phyloP scores from a whole-genome alignment of 2,888 invertebrate species.

The Catocala sponsa region DNA sequence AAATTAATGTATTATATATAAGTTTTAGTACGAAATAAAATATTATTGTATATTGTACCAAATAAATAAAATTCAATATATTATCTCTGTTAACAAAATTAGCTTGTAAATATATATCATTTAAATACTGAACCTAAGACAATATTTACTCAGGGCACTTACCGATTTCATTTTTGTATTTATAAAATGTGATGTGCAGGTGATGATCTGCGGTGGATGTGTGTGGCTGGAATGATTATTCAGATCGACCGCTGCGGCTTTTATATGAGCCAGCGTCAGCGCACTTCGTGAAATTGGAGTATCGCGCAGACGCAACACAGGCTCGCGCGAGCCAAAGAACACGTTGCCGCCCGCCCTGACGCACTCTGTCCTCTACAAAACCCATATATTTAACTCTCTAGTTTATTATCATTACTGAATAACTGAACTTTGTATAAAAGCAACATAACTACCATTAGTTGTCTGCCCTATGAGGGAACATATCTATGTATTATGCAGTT shows the following conservation, averaged over 20 bases:
- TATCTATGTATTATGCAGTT: too few relatives aligned
- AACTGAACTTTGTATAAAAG: neutral
- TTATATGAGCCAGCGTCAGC: slow-evolving; percentile 74
- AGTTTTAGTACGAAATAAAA: too few relatives aligned
- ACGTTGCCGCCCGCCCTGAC: slow-evolving; percentile 63
- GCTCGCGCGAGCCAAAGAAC: slow-evolving; percentile 44
- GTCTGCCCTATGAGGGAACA: too few relatives aligned
- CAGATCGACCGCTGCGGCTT: slow-evolving; percentile 77
- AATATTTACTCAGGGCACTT: slow-evolving; percentile 60
- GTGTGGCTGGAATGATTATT: slow-evolving; percentile 84
- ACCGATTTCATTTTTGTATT: slow-evolving; percentile 81
- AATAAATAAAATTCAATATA: too few relatives aligned
- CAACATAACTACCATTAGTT: too few relatives aligned
- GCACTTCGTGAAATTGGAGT: slow-evolving; percentile 82
- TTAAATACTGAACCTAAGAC: slow-evolving; percentile 6
- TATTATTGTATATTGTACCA: too few relatives aligned
- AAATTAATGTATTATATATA: too few relatives aligned
- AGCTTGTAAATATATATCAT: too few relatives aligned
- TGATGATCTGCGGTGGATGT: slow-evolving; percentile 79
- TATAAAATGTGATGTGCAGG: slow-evolving; percentile 53
- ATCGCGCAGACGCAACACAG: slow-evolving; percentile 57
- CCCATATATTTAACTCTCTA: neutral
- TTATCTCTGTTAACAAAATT: too few relatives aligned
- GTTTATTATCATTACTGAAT: neutral
- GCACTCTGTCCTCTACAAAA: slow-evolving; percentile 19